Evolutionary conservation across 2,888 invertebrate genomes (phyloP).

Genomic region (Thymelicus sylvestris): DNA sequence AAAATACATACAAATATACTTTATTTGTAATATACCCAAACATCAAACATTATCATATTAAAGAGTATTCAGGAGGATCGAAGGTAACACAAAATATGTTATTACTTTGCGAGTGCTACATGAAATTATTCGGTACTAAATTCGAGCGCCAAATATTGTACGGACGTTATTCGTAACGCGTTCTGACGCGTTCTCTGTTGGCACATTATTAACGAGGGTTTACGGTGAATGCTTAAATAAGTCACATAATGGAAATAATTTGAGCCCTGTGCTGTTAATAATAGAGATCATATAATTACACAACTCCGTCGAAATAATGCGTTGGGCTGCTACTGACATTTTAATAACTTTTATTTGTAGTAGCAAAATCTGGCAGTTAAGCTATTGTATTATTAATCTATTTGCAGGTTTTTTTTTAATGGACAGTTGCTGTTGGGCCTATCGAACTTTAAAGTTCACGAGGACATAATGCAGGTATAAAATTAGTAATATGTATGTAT

Average conservation of each 20-base stretch:
- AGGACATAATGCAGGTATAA: too few relatives aligned
- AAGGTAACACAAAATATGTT: constrained; percentile 9
- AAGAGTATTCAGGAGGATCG: too few relatives aligned
- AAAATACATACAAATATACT: too few relatives aligned
- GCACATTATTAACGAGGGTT: constrained; percentile 30
- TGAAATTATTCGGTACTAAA: constrained; percentile 20
- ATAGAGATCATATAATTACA: background rate
- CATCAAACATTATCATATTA: too few relatives aligned
- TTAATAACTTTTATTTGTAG: background rate
- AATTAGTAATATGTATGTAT: too few relatives aligned
- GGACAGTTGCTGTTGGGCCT: too few relatives aligned
- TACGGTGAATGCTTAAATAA: constrained; percentile 8
- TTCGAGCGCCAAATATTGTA: constrained; percentile 15
- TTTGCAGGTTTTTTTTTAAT: background rate
- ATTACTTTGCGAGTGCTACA: constrained; percentile 24
- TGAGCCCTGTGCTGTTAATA: constrained; percentile 6
- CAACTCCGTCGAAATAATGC: background rate
- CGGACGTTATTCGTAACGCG: constrained; percentile 22
- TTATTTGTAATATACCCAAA: too few relatives aligned
- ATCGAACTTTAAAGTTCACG: too few relatives aligned
- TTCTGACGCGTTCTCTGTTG: constrained; percentile 7
- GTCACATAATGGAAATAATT: constrained; percentile 11
- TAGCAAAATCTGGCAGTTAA: background rate
- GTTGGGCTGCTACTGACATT: background rate
- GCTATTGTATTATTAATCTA: too few relatives aligned